Evolutionary conservation across 2,888 invertebrate species (phyloP), one percentile per base, ranked within the genome.

Genomic region (Aleiodes alternator): DNA sequence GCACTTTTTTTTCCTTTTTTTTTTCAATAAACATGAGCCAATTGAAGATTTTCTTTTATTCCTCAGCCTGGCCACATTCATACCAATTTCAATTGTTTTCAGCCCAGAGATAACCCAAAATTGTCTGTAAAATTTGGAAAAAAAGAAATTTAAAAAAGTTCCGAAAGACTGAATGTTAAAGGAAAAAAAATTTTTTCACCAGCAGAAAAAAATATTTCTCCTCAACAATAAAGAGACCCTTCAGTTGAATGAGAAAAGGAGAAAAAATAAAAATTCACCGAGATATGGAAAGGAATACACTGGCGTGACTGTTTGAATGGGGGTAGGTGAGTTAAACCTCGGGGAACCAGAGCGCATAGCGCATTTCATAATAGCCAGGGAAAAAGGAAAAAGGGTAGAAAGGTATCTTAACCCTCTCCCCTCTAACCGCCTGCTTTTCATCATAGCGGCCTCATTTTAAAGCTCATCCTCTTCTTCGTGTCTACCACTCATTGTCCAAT

Each of bases 311-410:
- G 64, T 64, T 64, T 64, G 43, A 64, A 64, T 64, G 64, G 64
- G 64, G 51, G 68, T 68, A 51, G 68, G 51, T 68, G 51, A 68
- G 68, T 68, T 68, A 68, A 68, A 68, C 50, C 51, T 51, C 51
- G 51, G 51, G 51, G 68, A 68, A 68, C 68, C 68, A 68, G 68
- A 68, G 51, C 51, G 68, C 29, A 68, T 51, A 51, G 51, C 51
- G 53, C 16, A 53, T 16, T 53, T 53, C 14, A 71, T 72, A 64
- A 64, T 43, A 48, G 64, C 12, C 12, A 14, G 16, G 16, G 34
- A 34, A 34, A 34, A 34, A 23, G 2, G 14, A 55, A 64, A 23
- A 14, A 11, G 64, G 29, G 61, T 14, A 48, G 16, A 29, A 38
- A 34, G 64, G 64, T 43, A 48, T 43, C 48, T 64, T 43, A 64